phyloP scores from a whole-genome alignment of 2,113 vertebrate species.

The Dasyprocta punctata region DNA sequence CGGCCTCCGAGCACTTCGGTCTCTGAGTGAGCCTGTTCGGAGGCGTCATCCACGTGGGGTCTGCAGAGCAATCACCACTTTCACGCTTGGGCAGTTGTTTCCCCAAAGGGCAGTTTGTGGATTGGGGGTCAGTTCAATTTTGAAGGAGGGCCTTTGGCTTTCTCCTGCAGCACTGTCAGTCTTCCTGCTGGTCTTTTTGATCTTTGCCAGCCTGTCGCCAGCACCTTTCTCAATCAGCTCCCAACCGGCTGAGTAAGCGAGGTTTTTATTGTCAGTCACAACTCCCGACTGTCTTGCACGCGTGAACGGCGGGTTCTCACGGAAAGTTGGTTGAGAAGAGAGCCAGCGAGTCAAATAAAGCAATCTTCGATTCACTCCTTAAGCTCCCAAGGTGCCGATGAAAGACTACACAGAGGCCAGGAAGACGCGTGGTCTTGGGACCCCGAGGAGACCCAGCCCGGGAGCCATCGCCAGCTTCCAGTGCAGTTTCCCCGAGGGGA shows the following conservation, averaged over 20 bases:
- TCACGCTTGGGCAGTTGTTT: neutral
- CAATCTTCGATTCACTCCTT: neutral
- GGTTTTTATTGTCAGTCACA: neutral
- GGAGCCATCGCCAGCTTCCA: neutral
- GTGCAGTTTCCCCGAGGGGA: neutral
- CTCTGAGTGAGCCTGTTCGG: neutral
- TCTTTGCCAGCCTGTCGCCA: too few species aligned
- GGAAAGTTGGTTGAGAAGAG: neutral
- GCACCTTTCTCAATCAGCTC: neutral
- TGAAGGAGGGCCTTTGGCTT: neutral
- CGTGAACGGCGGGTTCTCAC: accelerated
- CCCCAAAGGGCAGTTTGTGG: neutral
- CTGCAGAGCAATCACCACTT: neutral
- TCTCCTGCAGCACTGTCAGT: accelerated
- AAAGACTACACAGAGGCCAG: neutral
- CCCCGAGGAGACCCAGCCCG: too few species aligned
- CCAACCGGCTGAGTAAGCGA: too few species aligned
- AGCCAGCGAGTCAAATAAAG: neutral
- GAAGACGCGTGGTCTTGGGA: neutral
- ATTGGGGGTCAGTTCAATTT: too few species aligned
- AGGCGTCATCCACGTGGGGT: accelerated
- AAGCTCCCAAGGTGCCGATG: neutral
- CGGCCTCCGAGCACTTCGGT: neutral
- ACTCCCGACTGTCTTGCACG: too few species aligned
- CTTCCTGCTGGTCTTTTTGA: accelerated